Evolutionary conservation across 2,888 invertebrate genomes (phyloP).

Genomic region (Cacoxenus indagator): DNA sequence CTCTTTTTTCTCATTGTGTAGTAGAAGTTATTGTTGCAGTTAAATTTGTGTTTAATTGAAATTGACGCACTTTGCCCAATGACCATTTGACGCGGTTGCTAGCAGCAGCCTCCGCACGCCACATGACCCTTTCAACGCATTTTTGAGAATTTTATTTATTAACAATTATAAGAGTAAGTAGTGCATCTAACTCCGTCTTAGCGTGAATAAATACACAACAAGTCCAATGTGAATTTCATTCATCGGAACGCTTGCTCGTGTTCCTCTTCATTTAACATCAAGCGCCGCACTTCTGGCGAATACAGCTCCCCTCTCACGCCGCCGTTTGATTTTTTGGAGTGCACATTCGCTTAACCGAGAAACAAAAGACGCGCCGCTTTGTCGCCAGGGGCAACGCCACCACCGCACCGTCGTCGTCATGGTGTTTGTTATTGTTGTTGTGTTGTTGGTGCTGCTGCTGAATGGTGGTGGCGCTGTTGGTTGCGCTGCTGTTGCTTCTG

Average conservation of each 20-base stretch:
- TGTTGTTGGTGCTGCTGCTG: too few relatives aligned
- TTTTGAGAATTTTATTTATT: slow-evolving; percentile 53
- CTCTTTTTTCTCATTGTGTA: background rate
- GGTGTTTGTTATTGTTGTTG: too few relatives aligned
- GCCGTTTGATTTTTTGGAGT: slow-evolving; percentile 41
- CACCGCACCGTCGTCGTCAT: too few relatives aligned
- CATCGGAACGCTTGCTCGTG: background rate
- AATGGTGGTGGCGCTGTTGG: background rate
- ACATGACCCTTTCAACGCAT: background rate
- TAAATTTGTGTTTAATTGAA: slow-evolving; percentile 62
- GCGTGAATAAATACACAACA: too few relatives aligned
- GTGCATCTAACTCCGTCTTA: too few relatives aligned
- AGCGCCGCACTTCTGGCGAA: too few relatives aligned
- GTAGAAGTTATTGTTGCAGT: background rate
- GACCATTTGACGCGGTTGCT: slow-evolving; percentile 23
- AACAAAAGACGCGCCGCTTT: background rate
- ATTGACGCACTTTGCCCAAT: slow-evolving; percentile 49
- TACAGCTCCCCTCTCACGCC: background rate
- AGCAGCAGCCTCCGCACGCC: too few relatives aligned
- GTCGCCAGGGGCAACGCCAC: background rate
- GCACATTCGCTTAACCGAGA: too few relatives aligned
- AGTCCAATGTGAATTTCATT: slow-evolving; percentile 29
- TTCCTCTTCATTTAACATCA: background rate
- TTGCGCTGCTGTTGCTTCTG: background rate
- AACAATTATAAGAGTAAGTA: slow-evolving; percentile 41